Conservation (phyloP, 2,113 vertebrate genomes). For the Chaetodon auriga region DNA sequence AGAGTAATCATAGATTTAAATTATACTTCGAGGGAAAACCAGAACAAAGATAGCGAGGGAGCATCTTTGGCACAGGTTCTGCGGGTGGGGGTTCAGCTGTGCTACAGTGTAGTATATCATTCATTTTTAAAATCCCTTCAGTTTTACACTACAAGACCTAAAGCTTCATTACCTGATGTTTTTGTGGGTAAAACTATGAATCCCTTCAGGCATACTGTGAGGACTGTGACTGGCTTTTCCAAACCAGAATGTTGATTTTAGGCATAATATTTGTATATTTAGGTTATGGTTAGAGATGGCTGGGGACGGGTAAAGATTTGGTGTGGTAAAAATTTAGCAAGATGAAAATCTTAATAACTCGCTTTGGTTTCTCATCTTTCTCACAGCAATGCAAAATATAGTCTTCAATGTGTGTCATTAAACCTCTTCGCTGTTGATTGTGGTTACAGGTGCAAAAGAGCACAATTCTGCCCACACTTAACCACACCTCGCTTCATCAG, state of each 20-base stretch:
- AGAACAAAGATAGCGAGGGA: constrained; percentile 17
- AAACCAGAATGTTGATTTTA: not conserved
- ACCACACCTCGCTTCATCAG: too few relatives aligned
- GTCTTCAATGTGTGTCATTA: not conserved
- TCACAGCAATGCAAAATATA: not conserved
- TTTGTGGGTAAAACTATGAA: too few relatives aligned
- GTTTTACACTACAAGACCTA: not conserved
- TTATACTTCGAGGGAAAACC: constrained; percentile 33
- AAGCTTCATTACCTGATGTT: not conserved
- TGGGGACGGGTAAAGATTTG: not conserved
- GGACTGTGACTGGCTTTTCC: not conserved
- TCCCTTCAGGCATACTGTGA: too few relatives aligned
- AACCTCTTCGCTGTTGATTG: too few relatives aligned
- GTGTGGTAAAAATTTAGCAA: not conserved
- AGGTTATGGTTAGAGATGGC: not conserved
- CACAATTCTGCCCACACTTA: too few relatives aligned
- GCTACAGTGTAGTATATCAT: not conserved
- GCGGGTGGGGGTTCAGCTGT: not conserved
- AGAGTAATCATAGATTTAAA: constrained; percentile 56
- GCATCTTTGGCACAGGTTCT: constrained; percentile 5
- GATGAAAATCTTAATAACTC: too few relatives aligned
- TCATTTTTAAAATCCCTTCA: not conserved
- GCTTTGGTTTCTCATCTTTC: not conserved
- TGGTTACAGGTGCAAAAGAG: too few relatives aligned
- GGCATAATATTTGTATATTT: not conserved